These are phyloP conservation scores for Lepisosteus osseus DNA, from an alignment of 2,113 vertebrate species.

Conservation along the genomic window DNA sequence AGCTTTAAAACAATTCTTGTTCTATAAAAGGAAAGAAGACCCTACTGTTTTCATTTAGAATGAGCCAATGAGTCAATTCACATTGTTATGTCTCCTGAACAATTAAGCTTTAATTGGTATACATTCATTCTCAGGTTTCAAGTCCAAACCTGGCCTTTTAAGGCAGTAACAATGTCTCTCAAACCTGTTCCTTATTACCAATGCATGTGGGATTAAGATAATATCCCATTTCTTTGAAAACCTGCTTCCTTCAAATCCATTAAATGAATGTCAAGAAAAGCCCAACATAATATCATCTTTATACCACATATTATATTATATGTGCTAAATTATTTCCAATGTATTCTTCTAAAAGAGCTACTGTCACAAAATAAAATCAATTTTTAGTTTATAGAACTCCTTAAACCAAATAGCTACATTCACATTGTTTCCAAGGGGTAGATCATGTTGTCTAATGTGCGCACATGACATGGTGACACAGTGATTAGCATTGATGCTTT, in stretches of 20 bases:
- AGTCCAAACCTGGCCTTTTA: constrained; percentile 1
- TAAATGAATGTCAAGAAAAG: not conserved
- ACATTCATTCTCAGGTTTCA: not conserved
- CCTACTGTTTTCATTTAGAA: not conserved
- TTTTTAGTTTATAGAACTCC: too few relatives aligned
- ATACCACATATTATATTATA: too few relatives aligned
- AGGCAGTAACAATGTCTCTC: constrained; percentile 1
- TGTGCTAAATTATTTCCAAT: not conserved
- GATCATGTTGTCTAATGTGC: too few relatives aligned
- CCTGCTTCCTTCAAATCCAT: not conserved
- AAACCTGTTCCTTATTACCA: not conserved
- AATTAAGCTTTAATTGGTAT: not conserved
- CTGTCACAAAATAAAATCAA: too few relatives aligned
- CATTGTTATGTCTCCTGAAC: not conserved
- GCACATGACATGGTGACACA: too few relatives aligned
- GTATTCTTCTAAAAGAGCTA: too few relatives aligned
- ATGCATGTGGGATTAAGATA: not conserved
- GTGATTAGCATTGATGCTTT: too few relatives aligned
- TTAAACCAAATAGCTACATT: too few relatives aligned
- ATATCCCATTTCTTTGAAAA: not conserved
- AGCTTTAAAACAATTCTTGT: not conserved
- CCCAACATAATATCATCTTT: too few relatives aligned
- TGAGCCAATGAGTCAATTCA: not conserved
- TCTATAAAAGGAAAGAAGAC: too few relatives aligned
- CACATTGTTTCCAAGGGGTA: too few relatives aligned